Conservation (phyloP, 2,888 invertebrate genomes). For the Habroteleia sp. region DNA sequence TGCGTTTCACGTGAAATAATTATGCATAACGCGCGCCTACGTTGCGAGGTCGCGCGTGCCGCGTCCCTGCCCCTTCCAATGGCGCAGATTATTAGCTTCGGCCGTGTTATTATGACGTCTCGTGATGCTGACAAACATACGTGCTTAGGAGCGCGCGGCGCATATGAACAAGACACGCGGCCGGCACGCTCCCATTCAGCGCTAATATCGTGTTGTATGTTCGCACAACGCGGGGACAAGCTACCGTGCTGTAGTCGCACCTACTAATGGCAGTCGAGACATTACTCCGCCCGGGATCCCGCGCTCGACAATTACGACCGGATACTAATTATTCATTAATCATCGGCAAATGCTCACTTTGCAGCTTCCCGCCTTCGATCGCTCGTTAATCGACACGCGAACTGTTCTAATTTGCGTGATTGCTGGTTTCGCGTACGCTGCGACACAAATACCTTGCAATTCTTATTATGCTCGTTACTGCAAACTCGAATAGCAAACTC, state of each 20-base stretch:
- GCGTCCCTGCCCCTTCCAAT: constrained; percentile 68
- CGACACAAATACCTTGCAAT: no score
- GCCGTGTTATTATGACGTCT: constrained; percentile 74
- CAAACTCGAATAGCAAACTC: no score
- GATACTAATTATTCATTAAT: constrained; percentile 50
- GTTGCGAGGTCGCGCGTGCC: constrained; percentile 65
- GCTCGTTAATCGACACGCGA: constrained; percentile 26
- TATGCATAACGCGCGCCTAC: constrained; percentile 48
- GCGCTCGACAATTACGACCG: constrained; percentile 37
- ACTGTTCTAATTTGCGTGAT: constrained; percentile 32
- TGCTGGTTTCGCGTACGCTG: no score
- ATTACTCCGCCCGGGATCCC: constrained; percentile 8
- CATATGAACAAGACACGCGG: constrained; percentile 75
- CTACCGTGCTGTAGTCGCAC: constrained; percentile 33
- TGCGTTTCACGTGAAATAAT: constrained; percentile 56
- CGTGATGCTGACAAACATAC: constrained; percentile 75
- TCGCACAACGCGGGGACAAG: constrained; percentile 48
- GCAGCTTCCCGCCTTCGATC: constrained; percentile 16
- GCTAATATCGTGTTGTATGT: constrained; percentile 63
- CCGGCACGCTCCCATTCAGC: constrained; percentile 78
- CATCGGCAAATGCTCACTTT: constrained; percentile 33
- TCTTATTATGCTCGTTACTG: no score
- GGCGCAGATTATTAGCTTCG: constrained; percentile 73
- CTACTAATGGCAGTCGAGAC: constrained; percentile 46
- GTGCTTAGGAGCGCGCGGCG: constrained; percentile 67